Conservation (phyloP, 1,140 invertebrate species). For the Drosophila dunni region DNA sequence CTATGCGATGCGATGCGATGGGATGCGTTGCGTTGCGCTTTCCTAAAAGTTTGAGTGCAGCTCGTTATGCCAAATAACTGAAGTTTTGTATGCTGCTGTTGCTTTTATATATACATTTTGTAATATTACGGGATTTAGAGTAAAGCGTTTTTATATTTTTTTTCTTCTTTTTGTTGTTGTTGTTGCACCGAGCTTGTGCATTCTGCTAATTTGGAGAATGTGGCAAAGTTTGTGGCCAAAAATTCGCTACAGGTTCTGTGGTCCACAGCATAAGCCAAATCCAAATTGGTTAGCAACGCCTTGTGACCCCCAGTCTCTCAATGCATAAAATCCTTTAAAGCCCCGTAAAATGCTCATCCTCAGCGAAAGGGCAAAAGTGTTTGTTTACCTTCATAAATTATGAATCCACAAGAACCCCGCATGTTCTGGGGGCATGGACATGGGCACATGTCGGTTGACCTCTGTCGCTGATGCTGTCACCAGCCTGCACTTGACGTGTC, state of each 20-base stretch:
- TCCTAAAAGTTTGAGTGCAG: slow-evolving; percentile 67
- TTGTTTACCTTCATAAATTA: slow-evolving; percentile 83
- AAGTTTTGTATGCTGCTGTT: slow-evolving; percentile 58
- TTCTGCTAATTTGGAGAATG: slow-evolving; percentile 68
- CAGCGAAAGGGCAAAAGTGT: slow-evolving; percentile 59
- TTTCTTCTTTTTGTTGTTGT: too few species aligned
- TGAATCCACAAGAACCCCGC: slow-evolving; percentile 65
- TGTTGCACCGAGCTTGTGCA: slow-evolving; percentile 32
- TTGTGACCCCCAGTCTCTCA: neutral
- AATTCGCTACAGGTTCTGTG: slow-evolving; percentile 49
- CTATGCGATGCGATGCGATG: neutral
- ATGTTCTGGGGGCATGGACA: slow-evolving; percentile 39
- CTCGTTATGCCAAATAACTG: slow-evolving; percentile 71
- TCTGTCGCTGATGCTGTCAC: slow-evolving; percentile 50
- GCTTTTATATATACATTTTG: slow-evolving; percentile 56
- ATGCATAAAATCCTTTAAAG: slow-evolving; percentile 59
- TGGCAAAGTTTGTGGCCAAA: slow-evolving; percentile 54
- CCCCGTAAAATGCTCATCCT: slow-evolving; percentile 31
- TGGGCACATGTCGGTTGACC: slow-evolving; percentile 56
- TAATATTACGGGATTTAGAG: slow-evolving; percentile 44
- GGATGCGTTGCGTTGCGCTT: slow-evolving; percentile 44
- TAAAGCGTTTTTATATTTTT: slow-evolving; percentile 1
- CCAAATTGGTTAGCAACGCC: slow-evolving; percentile 38
- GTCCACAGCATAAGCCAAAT: slow-evolving; percentile 28
- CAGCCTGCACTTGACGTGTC: slow-evolving; percentile 42